Percentiles rank a stretch among this genome's conserved stretches.
Evolutionary conservation across 2,797 vertebrate species (phyloP).

Genomic region (Coluber constrictor): DNA sequence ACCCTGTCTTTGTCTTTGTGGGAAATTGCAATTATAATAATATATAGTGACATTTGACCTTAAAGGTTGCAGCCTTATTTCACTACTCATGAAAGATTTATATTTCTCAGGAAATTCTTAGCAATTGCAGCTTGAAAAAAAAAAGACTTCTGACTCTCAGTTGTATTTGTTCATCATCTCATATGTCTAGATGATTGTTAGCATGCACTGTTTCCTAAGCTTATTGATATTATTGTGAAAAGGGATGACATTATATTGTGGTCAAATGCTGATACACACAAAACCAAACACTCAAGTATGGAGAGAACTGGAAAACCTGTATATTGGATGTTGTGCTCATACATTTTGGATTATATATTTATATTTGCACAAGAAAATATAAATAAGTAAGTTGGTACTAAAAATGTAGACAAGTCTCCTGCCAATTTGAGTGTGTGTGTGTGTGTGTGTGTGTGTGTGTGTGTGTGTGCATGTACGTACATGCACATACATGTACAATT

Average conservation of each 20-base stretch:
- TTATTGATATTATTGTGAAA: slow-evolving; percentile 33
- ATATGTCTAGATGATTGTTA: slow-evolving; percentile 34
- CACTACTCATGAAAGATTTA: slow-evolving; percentile 67
- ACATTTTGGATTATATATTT: neutral
- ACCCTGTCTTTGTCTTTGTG: slow-evolving; percentile 75
- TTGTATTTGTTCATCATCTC: slow-evolving; percentile 44
- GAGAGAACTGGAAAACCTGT: neutral
- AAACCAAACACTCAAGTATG: neutral
- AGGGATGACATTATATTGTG: slow-evolving; percentile 38
- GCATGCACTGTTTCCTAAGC: slow-evolving; percentile 32
- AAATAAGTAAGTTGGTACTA: neutral
- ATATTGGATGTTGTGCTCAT: neutral
- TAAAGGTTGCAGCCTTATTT: slow-evolving; percentile 68
- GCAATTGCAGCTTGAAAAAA: slow-evolving; percentile 37
- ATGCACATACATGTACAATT: neutral
- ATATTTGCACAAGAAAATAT: neutral
- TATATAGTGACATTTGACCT: slow-evolving; percentile 72
- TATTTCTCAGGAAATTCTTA: slow-evolving; percentile 57
- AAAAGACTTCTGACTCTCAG: slow-evolving; percentile 36
- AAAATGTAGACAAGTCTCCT: neutral
- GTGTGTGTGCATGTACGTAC: neutral
- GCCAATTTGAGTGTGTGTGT: neutral
- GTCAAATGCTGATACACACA: slow-evolving; percentile 57
- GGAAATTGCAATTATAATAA: slow-evolving; percentile 81
- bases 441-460: neutral